Evolutionary conservation across 1,140 invertebrate species (phyloP).

Genomic region (Scaptomyza graminum): DNA sequence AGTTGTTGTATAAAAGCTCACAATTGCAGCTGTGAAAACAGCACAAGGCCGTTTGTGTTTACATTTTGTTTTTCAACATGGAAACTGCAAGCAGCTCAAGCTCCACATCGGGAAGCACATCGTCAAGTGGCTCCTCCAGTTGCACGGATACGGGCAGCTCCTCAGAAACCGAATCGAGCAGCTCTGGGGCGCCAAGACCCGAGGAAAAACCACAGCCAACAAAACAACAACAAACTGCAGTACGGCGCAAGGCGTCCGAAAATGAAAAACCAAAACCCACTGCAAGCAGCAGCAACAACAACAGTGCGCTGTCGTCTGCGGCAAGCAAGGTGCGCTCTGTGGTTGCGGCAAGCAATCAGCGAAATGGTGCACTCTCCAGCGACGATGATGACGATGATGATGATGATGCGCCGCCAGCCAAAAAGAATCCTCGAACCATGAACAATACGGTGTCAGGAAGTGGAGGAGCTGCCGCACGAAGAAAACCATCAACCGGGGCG

Average conservation of each 20-base stretch:
- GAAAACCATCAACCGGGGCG: constrained; percentile 16
- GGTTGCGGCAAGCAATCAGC: constrained; percentile 55
- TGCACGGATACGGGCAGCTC: constrained; percentile 83
- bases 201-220: constrained; percentile 57
- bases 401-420: constrained; percentile 76
- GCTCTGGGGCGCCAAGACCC: constrained; percentile 83
- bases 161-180: constrained; percentile 89
- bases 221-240: constrained; percentile 22
- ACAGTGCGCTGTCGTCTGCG: constrained; percentile 8
- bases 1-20: not conserved
- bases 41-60: not conserved
- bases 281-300: not conserved
- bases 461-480: constrained; percentile 21
- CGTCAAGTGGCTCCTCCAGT: constrained; percentile 86
- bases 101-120: constrained; percentile 87
- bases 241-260: constrained; percentile 32
- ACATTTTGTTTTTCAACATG: constrained; percentile 27
- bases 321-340: constrained; percentile 43
- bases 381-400: constrained; percentile 60
- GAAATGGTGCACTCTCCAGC: constrained; percentile 60
- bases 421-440: constrained; percentile 55
- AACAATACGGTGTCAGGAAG: constrained; percentile 33
- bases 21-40: not conserved
- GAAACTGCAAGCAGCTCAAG: constrained; percentile 87
- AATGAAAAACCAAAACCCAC: constrained; percentile 52